Conservation (phyloP, 2,797 vertebrate species). For the Lepilemur septentrionalis region DNA sequence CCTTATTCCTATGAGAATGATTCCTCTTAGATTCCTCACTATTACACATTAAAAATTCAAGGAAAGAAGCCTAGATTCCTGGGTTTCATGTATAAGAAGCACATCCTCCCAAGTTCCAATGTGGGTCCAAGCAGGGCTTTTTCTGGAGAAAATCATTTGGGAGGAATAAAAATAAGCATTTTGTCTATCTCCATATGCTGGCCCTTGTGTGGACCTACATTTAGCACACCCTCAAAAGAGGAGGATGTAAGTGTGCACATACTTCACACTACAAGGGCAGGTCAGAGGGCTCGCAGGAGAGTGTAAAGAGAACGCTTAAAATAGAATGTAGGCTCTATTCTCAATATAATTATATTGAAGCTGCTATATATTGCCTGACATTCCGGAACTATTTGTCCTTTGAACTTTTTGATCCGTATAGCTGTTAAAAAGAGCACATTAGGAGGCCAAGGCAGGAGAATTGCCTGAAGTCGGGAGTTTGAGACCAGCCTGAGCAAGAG, state of each 20-base stretch:
- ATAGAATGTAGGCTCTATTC: background rate
- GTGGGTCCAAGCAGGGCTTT: background rate
- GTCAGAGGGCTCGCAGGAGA: background rate
- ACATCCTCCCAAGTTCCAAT: background rate
- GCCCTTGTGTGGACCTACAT: background rate
- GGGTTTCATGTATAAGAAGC: background rate
- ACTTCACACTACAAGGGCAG: background rate
- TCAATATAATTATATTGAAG: background rate
- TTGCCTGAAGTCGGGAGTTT: background rate
- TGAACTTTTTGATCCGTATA: background rate
- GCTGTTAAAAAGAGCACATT: background rate
- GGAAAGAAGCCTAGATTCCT: background rate
- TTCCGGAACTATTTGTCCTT: background rate
- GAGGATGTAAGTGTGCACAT: background rate
- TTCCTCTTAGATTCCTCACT: background rate
- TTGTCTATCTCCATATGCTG: background rate
- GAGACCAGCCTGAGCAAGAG: background rate
- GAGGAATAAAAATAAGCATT: background rate
- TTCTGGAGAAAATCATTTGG: background rate
- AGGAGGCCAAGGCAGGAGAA: background rate
- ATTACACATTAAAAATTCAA: background rate
- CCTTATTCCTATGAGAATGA: background rate
- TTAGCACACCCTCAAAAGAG: background rate
- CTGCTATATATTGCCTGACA: background rate
- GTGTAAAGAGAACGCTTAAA: background rate